Evolutionary conservation across 2,113 vertebrate species (phyloP).

Genomic region (Oceanites oceanicus): DNA sequence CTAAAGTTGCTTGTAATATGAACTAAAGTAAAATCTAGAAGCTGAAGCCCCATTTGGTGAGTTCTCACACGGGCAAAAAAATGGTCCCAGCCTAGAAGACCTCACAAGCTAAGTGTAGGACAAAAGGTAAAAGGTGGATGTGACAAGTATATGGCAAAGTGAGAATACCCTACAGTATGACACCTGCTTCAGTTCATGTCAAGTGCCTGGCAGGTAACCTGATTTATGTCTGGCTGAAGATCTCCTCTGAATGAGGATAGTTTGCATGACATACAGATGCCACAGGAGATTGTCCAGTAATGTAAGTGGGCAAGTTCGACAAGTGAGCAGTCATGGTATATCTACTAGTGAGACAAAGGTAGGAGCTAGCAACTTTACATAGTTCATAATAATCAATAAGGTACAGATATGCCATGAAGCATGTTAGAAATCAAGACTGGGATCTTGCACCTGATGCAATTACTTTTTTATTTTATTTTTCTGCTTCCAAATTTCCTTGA

Average conservation of each 20-base stretch:
- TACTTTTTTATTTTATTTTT: background rate
- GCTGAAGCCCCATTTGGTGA: background rate
- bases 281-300: background rate
- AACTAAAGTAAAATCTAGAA: background rate
- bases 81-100: background rate
- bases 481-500: background rate
- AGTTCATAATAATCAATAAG: background rate
- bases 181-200: background rate
- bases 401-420: background rate
- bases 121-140: background rate
- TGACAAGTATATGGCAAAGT: background rate
- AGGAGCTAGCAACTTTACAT: background rate
- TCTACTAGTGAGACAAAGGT: background rate
- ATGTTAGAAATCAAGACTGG: background rate
- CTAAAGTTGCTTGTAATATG: background rate
- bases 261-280: background rate
- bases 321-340: too few species aligned
- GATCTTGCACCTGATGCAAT: background rate
- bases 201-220: background rate
- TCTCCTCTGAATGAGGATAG: background rate
- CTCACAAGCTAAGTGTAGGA: background rate
- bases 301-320: background rate
- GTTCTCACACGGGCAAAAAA: background rate
- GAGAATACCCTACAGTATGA: background rate
- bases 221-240: background rate